phyloP scores from a whole-genome alignment of 2,888 invertebrate genomes.

The Biston betularia region DNA sequence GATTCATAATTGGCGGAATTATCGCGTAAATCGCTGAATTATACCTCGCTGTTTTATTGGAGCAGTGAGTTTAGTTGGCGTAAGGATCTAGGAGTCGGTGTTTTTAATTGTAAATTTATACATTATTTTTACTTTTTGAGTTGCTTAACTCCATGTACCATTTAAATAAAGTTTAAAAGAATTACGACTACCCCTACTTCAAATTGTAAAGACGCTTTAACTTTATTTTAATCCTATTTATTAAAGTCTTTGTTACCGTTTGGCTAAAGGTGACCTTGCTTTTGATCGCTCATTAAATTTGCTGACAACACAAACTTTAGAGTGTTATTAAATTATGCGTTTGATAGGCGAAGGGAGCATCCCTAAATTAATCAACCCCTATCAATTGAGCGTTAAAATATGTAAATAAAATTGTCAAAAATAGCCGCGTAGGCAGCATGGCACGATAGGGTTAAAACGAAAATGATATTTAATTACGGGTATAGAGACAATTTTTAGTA shows the following conservation, averaged over 20 bases:
- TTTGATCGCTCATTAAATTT: slow-evolving; percentile 14
- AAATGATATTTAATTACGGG: not conserved
- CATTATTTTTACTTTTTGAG: no score
- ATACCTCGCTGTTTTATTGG: no score
- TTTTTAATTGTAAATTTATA: no score
- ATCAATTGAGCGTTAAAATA: slow-evolving; percentile 83
- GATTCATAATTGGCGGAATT: no score
- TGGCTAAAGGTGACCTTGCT: slow-evolving; percentile 3
- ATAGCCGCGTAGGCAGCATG: slow-evolving; percentile 66
- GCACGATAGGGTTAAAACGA: slow-evolving; percentile 54
- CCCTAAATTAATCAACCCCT: slow-evolving; percentile 79
- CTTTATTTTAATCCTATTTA: not conserved
- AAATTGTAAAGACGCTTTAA: not conserved
- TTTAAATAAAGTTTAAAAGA: not conserved
- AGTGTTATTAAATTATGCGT: slow-evolving; percentile 46
- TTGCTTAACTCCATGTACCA: no score
- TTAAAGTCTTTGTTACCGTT: not conserved
- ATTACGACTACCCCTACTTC: not conserved
- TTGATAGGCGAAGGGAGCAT: slow-evolving; percentile 52
- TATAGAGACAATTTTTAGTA: not conserved
- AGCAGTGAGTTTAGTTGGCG: no score
- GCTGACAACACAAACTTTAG: slow-evolving; percentile 31
- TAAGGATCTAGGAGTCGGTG: no score
- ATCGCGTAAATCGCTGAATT: no score
- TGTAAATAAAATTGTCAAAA: slow-evolving; percentile 80